These are phyloP conservation scores for Leucozona laternaria DNA, from an alignment of 2,888 invertebrate species.

Conservation along the genomic window DNA sequence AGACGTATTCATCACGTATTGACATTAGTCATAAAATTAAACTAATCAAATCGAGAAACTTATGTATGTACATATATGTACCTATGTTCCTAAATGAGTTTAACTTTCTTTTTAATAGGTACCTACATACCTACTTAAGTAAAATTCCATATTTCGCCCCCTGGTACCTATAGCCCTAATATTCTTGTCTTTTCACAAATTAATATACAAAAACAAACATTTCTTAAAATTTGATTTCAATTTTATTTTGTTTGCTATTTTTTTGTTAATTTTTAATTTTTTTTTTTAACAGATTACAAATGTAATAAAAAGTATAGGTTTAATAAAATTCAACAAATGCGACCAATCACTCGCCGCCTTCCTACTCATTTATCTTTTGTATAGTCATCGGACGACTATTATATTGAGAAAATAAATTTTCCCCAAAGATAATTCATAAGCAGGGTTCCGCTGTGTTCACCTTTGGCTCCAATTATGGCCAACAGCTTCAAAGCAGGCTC, in stretches of 20 bases:
- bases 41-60: no score
- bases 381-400: conserved; percentile 14
- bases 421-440: not conserved
- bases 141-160: no score
- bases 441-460: conserved; percentile 31
- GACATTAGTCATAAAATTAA: no score
- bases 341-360: conserved; percentile 67
- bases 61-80: no score
- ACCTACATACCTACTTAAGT: no score
- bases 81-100: no score
- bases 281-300: conserved; percentile 40
- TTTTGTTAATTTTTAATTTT: conserved; percentile 14
- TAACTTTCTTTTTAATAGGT: no score
- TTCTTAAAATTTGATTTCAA: not conserved
- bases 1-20: no score
- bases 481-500: conserved; percentile 47
- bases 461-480: conserved; percentile 20
- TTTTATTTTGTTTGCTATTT: conserved; percentile 37
- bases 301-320: conserved; percentile 15
- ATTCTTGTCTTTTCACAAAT: no score
- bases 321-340: conserved; percentile 51
- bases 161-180: no score
- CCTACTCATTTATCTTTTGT: conserved; percentile 36
- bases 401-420: not conserved
- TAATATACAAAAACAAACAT: not conserved